Evolutionary conservation across 2,888 invertebrate species (phyloP).

Genomic region (Heteropelma amictum): DNA sequence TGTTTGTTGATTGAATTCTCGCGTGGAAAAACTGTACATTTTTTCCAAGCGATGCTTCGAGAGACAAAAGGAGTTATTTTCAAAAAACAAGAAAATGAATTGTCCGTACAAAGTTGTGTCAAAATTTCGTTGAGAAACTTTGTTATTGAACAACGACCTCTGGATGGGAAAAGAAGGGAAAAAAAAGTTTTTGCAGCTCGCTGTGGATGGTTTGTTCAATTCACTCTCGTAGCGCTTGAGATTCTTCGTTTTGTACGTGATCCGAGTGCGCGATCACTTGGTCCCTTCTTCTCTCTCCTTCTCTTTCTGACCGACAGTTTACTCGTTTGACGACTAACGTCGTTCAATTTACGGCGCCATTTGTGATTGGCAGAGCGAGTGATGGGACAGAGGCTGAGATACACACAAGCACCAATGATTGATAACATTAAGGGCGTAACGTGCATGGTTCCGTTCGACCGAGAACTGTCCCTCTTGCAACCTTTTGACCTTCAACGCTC

Average conservation of each 20-base stretch:
- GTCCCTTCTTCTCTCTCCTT: neutral
- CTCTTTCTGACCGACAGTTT: conserved; percentile 17
- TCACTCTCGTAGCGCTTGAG: conserved; percentile 10
- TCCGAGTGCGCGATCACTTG: conserved; percentile 31
- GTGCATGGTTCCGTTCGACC: neutral
- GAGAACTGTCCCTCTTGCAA: neutral
- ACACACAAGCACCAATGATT: neutral
- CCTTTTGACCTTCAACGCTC: conserved; percentile 13
- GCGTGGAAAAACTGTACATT: too few relatives aligned
- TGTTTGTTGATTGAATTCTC: too few relatives aligned
- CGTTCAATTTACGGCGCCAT: conserved; percentile 51
- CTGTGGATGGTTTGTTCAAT: conserved; percentile 24
- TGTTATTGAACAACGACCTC: neutral
- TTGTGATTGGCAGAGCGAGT: conserved; percentile 38
- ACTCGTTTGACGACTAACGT: conserved; percentile 29
- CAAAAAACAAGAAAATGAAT: too few relatives aligned
- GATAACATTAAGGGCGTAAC: conserved; percentile 5
- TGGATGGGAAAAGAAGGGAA: neutral
- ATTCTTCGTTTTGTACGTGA: conserved; percentile 39
- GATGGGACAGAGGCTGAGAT: conserved; percentile 20
- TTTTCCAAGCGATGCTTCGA: too few relatives aligned
- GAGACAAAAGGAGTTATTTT: too few relatives aligned
- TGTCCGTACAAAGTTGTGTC: too few relatives aligned
- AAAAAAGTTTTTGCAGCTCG: conserved; percentile 11
- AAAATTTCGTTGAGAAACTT: neutral